Percentiles rank a stretch among this genome's conserved stretches.
Conservation (phyloP, 2,113 vertebrate genomes). For the Zeus faber region DNA sequence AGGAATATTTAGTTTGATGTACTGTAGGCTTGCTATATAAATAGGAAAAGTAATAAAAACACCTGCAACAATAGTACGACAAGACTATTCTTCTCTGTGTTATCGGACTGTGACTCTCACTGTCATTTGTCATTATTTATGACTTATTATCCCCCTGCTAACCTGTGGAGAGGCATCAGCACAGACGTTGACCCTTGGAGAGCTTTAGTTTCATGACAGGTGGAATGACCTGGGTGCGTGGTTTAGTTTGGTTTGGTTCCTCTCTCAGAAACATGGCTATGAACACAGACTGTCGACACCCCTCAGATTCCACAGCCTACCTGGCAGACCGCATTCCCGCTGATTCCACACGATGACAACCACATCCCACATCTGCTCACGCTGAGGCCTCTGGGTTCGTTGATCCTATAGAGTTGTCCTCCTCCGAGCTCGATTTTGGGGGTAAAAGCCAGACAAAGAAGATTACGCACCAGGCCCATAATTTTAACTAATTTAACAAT, state of each 20-base stretch:
- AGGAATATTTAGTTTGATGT: not conserved
- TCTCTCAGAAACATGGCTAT: slow-evolving; percentile 1
- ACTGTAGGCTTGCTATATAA: not conserved
- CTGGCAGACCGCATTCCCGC: slow-evolving; percentile 6
- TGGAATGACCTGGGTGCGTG: not conserved
- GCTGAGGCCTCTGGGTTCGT: slow-evolving; percentile 9
- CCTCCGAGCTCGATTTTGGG: too few relatives aligned
- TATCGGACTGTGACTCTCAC: too few relatives aligned
- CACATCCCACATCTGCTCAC: slow-evolving; percentile 8
- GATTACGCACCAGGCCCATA: too few relatives aligned
- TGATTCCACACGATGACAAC: slow-evolving; percentile 36
- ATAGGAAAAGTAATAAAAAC: slow-evolving; percentile 30
- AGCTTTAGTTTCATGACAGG: not conserved
- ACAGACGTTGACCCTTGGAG: not conserved
- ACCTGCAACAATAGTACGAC: too few relatives aligned
- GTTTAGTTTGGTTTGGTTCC: slow-evolving; percentile 3
- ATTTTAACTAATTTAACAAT: too few relatives aligned
- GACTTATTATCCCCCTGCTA: too few relatives aligned
- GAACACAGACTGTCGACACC: slow-evolving; percentile 1
- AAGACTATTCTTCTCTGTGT: too few relatives aligned
- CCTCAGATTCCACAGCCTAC: not conserved
- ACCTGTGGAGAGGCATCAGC: not conserved
- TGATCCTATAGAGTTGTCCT: too few relatives aligned
- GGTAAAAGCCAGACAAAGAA: too few relatives aligned
- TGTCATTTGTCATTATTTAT: too few relatives aligned